Conservation (phyloP, 2,888 invertebrate species). For the Agrochola lychnidis region DNA sequence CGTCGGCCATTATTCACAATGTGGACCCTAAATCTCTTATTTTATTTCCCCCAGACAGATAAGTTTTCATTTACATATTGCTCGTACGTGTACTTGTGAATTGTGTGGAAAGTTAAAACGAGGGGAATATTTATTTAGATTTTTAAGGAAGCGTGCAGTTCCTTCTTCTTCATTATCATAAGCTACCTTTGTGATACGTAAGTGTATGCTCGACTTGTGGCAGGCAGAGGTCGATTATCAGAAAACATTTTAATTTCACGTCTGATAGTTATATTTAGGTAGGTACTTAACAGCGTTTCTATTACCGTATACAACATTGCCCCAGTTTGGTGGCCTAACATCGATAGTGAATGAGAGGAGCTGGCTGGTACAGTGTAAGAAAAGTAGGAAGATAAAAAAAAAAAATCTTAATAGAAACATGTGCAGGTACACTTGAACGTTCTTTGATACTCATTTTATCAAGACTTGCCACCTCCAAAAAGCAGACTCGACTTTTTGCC, state of each 20-base stretch:
- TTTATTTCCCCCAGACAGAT: slow-evolving; percentile 40
- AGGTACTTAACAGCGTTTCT: not conserved
- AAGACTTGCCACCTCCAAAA: slow-evolving; percentile 34
- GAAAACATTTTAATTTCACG: not conserved
- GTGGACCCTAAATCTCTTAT: slow-evolving; percentile 22
- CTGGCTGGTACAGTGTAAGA: not conserved
- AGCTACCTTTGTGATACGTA: no score
- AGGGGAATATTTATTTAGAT: not conserved
- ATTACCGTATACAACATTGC: not conserved
- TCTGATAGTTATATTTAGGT: not conserved
- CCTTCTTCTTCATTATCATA: not conserved
- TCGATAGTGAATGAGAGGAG: not conserved
- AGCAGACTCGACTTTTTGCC: slow-evolving; percentile 20
- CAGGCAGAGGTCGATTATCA: not conserved
- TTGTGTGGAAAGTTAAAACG: not conserved
- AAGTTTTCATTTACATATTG: slow-evolving; percentile 48
- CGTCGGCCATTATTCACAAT: slow-evolving; percentile 33
- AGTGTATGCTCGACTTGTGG: not conserved
- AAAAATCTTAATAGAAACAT: not conserved
- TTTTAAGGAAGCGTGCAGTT: not conserved
- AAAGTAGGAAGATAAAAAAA: not conserved
- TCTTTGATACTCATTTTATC: not conserved
- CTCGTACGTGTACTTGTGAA: slow-evolving; percentile 13
- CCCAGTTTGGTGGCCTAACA: no score
- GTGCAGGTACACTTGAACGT: not conserved